phyloP scores from a whole-genome alignment of 2,888 invertebrate species.

The Diarsia dahlii region DNA sequence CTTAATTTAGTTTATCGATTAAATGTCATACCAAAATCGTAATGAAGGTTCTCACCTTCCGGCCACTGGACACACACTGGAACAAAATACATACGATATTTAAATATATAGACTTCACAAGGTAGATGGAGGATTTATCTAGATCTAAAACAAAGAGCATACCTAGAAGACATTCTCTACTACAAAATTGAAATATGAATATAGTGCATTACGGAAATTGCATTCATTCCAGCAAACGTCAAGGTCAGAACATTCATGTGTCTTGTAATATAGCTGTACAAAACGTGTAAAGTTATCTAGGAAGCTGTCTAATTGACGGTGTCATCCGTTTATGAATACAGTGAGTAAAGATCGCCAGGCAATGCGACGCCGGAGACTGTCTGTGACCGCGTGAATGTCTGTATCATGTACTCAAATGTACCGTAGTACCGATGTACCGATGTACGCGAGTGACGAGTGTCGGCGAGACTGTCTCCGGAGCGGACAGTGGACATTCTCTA shows the following conservation, averaged over 20 bases:
- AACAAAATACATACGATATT: slow-evolving; percentile 88
- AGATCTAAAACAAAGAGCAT: slow-evolving; percentile 81
- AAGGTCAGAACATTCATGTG: slow-evolving; percentile 74
- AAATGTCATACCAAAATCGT: slow-evolving; percentile 71
- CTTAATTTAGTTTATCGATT: slow-evolving; percentile 77
- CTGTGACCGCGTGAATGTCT: slow-evolving; percentile 36
- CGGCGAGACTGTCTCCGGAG: slow-evolving; percentile 83
- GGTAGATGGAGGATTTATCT: slow-evolving; percentile 52
- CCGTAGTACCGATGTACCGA: background rate
- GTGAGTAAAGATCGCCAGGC: slow-evolving; percentile 75
- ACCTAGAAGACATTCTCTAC: slow-evolving; percentile 86
- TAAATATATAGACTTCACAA: slow-evolving; percentile 32
- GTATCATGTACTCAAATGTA: slow-evolving; percentile 35
- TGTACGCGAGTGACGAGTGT: slow-evolving; percentile 42
- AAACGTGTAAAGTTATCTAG: slow-evolving; percentile 77
- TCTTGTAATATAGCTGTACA: slow-evolving; percentile 69
- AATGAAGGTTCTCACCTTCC: slow-evolving; percentile 92
- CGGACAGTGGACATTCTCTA: slow-evolving; percentile 85
- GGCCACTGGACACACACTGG: slow-evolving; percentile 98
- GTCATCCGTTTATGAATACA: slow-evolving; percentile 75
- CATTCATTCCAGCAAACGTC: slow-evolving; percentile 85
- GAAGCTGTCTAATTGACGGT: slow-evolving; percentile 83
- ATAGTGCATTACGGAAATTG: slow-evolving; percentile 84
- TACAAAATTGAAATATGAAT: slow-evolving; percentile 81
- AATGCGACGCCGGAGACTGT: slow-evolving; percentile 80